Base-by-base conservation (phyloP, 2,113 vertebrate species). In the Pygoscelis adeliae region DNA sequence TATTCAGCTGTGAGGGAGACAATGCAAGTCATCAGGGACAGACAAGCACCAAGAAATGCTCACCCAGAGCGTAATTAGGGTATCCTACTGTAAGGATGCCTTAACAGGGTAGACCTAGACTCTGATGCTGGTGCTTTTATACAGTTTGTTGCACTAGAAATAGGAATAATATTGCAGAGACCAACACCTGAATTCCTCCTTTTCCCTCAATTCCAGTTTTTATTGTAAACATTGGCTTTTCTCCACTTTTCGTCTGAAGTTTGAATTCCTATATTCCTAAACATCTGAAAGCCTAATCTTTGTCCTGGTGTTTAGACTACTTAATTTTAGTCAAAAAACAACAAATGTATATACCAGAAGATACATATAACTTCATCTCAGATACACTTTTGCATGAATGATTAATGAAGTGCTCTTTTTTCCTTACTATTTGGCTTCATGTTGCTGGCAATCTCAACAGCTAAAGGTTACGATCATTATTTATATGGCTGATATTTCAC, bases 401-500 rank as follows among this genome's bases (percentile, higher is more conserved):
- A 84, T 91, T 91, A 84, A 84, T 67, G 11, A 84, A 67, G 6
- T 58, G 26, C 2, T 77, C 17, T 87, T 86, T 80, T 74, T 58
- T 86, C 27, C 5, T 77, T 74, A 38, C 25, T 47, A 17, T 58
- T 96, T 93, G 58, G 14, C 46, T 95, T 91, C 26, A 4, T 63
- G 29, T 77, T 84, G 49, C 53, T 80, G 44, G 18, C 19, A 87
- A 66, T 40, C 12, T 96, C 55, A 76, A 13, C 21, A 90, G 34
- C 34, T 80, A 94, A 89, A 96, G 22, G 38, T 49, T 87, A n/a
- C 47, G 12, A 46, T 78, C 76, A 30, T 94, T 74, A 83, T 83
- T 94, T 95, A 78, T 87, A 59, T 59, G 61, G 74, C 32, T 95
- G 63, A 87, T 58, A 78, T 71, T 82, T 97, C 84, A 38, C 38